Evolutionary conservation across 1,140 invertebrate species (phyloP).

Genomic region (Goniozus legneri): DNA sequence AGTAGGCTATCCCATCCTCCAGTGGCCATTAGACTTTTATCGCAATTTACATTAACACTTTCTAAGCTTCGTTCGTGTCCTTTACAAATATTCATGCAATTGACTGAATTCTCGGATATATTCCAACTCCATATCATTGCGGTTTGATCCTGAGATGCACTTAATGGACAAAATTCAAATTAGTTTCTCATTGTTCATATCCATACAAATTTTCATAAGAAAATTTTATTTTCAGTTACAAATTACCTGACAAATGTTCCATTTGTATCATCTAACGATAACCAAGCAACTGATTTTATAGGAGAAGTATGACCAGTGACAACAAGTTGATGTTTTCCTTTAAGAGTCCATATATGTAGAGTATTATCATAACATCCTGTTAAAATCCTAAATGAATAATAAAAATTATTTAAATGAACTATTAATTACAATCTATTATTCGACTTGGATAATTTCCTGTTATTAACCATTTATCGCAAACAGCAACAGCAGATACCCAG

Average conservation of each 20-base stretch:
- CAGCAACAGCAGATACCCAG: conserved; percentile 86
- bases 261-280: conserved; percentile 62
- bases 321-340: conserved; percentile 78
- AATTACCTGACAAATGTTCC: conserved; percentile 72
- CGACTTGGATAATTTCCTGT: not conserved
- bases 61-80: conserved; percentile 89
- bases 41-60: conserved; percentile 70
- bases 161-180: conserved; percentile 34
- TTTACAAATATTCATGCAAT: conserved; percentile 75
- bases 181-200: conserved; percentile 9
- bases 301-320: conserved; percentile 83
- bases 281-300: conserved; percentile 85
- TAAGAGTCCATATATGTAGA: conserved; percentile 81
- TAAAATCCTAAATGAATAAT: conserved; percentile 65
- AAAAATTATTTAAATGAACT: not conserved
- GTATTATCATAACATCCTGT: conserved; percentile 95
- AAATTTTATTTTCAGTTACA: conserved; percentile 7
- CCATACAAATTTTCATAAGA: conserved; percentile 5
- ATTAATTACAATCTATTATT: too few relatives aligned
- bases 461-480: conserved; percentile 67
- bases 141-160: conserved; percentile 89
- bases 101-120: conserved; percentile 69
- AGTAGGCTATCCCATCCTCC: conserved; percentile 88
- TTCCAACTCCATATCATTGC: conserved; percentile 89
- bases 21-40: conserved; percentile 72